A percentile compares a stretch with the other conserved stretches of the same genome.
Conservation (phyloP, 2,113 vertebrate species). For the Sander vitreus region DNA sequence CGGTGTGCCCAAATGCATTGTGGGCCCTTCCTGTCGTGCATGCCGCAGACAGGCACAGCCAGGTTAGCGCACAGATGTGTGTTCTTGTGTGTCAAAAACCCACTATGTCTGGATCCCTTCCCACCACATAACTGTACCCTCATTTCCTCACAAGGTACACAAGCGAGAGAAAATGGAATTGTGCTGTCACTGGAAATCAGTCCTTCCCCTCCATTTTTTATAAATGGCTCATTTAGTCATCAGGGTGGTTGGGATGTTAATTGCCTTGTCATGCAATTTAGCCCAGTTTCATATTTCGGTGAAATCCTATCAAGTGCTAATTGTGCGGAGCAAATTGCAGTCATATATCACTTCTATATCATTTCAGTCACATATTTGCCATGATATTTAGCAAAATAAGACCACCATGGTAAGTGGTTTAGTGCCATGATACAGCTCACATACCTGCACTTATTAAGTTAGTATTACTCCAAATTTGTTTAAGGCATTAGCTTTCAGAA, state of each 20-base stretch:
- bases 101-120: constrained; percentile 38
- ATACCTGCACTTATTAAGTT: constrained; percentile 72
- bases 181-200: constrained; percentile 50
- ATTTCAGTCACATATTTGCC: constrained; percentile 52
- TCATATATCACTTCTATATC: constrained; percentile 67
- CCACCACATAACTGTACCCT: constrained; percentile 58
- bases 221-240: constrained; percentile 72
- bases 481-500: constrained; percentile 68
- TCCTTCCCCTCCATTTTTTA: constrained; percentile 54
- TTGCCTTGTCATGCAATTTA: constrained; percentile 54
- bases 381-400: constrained; percentile 45
- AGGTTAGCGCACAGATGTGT: constrained; percentile 37
- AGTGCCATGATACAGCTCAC: constrained; percentile 20
- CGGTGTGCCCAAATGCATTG: constrained; percentile 25
- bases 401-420: constrained; percentile 35
- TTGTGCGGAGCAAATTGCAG: constrained; percentile 64
- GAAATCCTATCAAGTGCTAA: constrained; percentile 54
- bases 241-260: constrained; percentile 56
- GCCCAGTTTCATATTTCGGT: constrained; percentile 65
- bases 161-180: constrained; percentile 37
- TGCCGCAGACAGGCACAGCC: constrained; percentile 15
- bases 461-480: constrained; percentile 49
- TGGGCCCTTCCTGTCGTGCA: constrained; percentile 15
- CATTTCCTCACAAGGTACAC: constrained; percentile 71
- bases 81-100: constrained; percentile 38